Evolutionary conservation across 2,797 vertebrate species (phyloP).

Genomic region (Myotis planiceps): DNA sequence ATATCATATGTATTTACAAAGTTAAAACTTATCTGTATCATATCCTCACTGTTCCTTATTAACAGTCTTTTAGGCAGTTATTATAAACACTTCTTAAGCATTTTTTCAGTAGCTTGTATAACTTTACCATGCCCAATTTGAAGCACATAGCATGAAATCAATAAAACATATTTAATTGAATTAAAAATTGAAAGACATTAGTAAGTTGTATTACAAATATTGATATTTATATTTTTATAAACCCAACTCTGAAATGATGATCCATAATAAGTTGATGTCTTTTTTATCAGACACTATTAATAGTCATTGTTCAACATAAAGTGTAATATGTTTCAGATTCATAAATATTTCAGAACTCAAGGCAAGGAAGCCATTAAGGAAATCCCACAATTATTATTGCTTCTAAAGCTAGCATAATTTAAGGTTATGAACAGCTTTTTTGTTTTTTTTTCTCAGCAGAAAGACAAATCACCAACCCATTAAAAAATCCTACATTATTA

Average conservation of each 20-base stretch:
- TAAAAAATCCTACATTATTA: not conserved
- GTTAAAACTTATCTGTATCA: not conserved
- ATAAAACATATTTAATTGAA: constrained; percentile 29
- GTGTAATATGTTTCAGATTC: constrained; percentile 11
- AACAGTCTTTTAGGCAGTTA: not conserved
- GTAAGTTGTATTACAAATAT: not conserved
- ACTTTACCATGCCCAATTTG: not conserved
- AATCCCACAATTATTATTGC: constrained; percentile 44
- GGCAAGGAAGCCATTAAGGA: constrained; percentile 38
- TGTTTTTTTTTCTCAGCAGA: constrained; percentile 11
- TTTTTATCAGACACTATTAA: constrained; percentile 49
- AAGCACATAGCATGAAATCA: not conserved
- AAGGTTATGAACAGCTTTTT: not conserved
- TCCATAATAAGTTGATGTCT: not conserved
- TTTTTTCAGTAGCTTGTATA: not conserved
- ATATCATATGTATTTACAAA: not conserved
- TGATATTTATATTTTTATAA: not conserved
- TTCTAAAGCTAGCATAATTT: constrained; percentile 43
- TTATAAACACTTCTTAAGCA: not conserved
- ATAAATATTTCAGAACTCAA: constrained; percentile 68
- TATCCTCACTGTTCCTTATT: not conserved
- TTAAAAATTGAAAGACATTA: constrained; percentile 14
- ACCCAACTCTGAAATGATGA: not conserved
- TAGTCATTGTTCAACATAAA: constrained; percentile 38
- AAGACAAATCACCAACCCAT: not conserved